Evolutionary conservation across 2,888 invertebrate genomes (phyloP), one percentile per base, ranked within the genome.

Genomic region (Lasius platythorax): DNA sequence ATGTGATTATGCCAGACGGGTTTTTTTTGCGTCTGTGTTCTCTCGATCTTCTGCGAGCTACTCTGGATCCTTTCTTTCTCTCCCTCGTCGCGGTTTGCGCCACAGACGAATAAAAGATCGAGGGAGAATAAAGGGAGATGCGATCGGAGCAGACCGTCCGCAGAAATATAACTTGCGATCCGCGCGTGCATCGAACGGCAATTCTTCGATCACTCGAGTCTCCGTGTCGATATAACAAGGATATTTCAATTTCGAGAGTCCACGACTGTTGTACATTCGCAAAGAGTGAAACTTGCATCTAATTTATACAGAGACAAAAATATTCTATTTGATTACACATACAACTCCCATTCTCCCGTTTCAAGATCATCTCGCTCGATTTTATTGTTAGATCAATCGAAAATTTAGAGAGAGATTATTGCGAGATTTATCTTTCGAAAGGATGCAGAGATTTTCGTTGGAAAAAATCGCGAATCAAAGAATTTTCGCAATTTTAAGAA

Each of bases 1-100:
- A 93, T 92, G 92, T 92, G 92, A 93, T 93, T 92, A 93, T 92
- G 90, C 93, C 87, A 91, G 92, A 93, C 93, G 91, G 91, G 93
- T 93, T 93, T 93, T 93, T 53, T 93, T 93, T 92, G 88, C 91
- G 82, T 84, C 86, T 75, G 76, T 85, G 81, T 88, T 88, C 87
- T 88, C 86, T 87, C 85, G 91, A 87, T 89, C 88, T 89, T 83
- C 83, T 81, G 53, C 61, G 82, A 84, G 86, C 76, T 81, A 66
- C 12, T 53, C 37, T 30, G 58, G n/a, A 37, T 64, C 56, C 73
- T 67, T 46, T 70, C 58, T 53, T 53, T 73, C 46, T 66, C 83
- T 85, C 85, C 82, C 40, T 83, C 83, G 33, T 68, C 79, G 79
- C 66, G 68, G 30, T 76, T 78, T 56, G 70, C 40, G 37, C 15